These are phyloP conservation scores for Dryomyza anilis DNA, from an alignment of 2,888 invertebrate species.

Conservation along the genomic window DNA sequence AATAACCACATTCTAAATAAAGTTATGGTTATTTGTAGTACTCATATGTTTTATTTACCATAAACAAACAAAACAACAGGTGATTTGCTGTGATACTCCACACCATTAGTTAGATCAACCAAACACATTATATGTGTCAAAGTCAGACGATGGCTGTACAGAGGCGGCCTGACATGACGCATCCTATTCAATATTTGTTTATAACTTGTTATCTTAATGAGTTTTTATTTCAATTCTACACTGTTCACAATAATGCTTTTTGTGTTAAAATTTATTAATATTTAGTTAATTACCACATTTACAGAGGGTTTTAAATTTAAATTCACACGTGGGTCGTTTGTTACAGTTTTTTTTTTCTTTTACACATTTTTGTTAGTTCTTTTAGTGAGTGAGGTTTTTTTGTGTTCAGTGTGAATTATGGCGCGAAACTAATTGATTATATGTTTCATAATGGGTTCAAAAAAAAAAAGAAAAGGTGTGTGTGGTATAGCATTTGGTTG, in stretches of 20 bases:
- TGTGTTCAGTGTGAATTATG: slow-evolving; percentile 6
- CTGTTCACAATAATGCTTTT: not conserved
- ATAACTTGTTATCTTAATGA: slow-evolving; percentile 21
- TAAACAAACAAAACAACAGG: too few relatives aligned
- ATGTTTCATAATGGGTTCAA: too few relatives aligned
- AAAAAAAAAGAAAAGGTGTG: too few relatives aligned
- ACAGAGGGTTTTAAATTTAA: not conserved
- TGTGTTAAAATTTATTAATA: not conserved
- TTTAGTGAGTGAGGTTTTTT: not conserved
- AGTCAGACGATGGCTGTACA: too few relatives aligned
- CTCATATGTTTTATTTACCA: too few relatives aligned
- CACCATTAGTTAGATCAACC: too few relatives aligned
- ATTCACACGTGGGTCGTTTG: not conserved
- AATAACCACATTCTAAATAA: not conserved
- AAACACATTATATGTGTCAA: too few relatives aligned
- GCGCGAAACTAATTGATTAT: slow-evolving; percentile 10
- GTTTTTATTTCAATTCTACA: not conserved
- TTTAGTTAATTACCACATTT: not conserved
- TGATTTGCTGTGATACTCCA: too few relatives aligned
- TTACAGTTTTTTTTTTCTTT: not conserved
- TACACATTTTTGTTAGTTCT: too few relatives aligned
- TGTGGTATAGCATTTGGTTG: not conserved
- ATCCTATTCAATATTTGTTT: not conserved
- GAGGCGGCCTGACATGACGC: slow-evolving; percentile 8
- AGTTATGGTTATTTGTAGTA: too few relatives aligned